phyloP scores from a whole-genome alignment of 2,797 vertebrate species.

The Petrocephalus sullivani region DNA sequence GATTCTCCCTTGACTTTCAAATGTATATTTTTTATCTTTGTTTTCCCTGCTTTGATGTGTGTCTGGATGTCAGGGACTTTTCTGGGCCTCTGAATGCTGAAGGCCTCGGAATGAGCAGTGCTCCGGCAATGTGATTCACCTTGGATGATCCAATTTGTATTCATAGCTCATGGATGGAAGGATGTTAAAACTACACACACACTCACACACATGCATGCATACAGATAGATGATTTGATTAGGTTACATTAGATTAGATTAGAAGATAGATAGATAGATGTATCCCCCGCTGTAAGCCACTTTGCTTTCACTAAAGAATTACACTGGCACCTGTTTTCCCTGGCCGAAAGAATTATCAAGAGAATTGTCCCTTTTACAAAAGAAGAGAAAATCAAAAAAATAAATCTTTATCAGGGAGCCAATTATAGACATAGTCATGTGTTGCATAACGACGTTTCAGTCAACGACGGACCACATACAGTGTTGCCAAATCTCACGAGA shows the following conservation, averaged over 20 bases:
- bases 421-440: not conserved
- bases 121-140: not conserved
- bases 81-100: not conserved
- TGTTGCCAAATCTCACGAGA: not conserved
- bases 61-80: not conserved
- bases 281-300: not conserved
- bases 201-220: too few relatives aligned
- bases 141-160: not conserved
- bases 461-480: not conserved
- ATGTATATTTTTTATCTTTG: not conserved
- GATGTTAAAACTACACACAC: not conserved
- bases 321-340: not conserved
- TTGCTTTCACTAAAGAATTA: not conserved
- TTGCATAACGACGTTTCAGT: not conserved
- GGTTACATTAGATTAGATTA: too few relatives aligned
- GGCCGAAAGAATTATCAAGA: not conserved
- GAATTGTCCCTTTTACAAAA: not conserved
- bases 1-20: conserved; percentile 4
- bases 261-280: not conserved
- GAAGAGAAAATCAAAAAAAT: not conserved
- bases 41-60: not conserved
- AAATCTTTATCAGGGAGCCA: not conserved
- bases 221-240: not conserved
- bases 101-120: not conserved
- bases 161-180: not conserved